Evolutionary conservation across 2,797 vertebrate genomes (phyloP).

Genomic region (Mycteria americana): DNA sequence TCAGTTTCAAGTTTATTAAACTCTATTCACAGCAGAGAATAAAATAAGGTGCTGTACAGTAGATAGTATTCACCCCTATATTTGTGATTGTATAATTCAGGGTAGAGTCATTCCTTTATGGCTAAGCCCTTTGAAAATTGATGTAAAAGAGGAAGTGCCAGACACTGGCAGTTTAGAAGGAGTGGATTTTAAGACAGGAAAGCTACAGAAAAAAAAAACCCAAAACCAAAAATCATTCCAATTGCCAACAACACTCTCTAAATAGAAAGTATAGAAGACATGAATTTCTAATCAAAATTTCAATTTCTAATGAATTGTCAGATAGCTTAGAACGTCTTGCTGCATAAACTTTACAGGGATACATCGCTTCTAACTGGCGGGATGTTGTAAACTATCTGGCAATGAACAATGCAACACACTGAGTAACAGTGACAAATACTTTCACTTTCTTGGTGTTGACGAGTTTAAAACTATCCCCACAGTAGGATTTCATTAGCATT

Average conservation of each 20-base stretch:
- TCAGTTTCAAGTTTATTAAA: conserved; percentile 3
- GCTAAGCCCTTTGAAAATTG: background rate
- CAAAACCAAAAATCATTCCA: background rate
- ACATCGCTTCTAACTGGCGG: accelerated
- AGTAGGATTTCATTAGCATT: background rate
- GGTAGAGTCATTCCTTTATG: background rate
- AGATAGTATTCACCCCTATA: background rate
- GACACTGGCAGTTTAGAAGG: background rate
- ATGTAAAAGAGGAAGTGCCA: background rate
- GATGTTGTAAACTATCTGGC: background rate
- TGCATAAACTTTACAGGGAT: background rate
- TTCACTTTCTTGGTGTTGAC: background rate
- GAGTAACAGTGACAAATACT: background rate
- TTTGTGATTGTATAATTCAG: background rate
- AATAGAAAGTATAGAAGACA: background rate
- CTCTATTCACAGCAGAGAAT: background rate
- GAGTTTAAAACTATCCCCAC: background rate
- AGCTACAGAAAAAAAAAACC: background rate
- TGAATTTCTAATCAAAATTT: background rate
- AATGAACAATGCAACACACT: background rate
- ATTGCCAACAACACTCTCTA: background rate
- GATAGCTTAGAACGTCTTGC: background rate
- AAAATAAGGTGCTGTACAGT: background rate
- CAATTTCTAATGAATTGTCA: background rate
- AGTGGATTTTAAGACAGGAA: background rate